These are phyloP conservation scores for Gnatocerus cornutus DNA, from an alignment of 2,888 invertebrate species.

Conservation along the genomic window DNA sequence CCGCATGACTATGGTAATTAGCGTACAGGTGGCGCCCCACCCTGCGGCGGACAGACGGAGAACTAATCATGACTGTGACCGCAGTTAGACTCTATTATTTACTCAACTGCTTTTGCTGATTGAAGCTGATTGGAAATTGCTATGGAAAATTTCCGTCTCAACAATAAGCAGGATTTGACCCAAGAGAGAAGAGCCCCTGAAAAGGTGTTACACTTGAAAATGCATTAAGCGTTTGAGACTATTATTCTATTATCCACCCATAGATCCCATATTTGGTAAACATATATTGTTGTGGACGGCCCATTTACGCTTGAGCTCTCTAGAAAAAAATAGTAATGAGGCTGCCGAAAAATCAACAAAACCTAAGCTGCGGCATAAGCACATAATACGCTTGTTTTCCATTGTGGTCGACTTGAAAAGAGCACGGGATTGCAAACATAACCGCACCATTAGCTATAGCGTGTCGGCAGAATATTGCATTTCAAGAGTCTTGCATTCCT, in stretches of 20 bases:
- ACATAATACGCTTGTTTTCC: constrained; percentile 64
- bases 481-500: constrained; percentile 66
- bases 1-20: constrained; percentile 72
- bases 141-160: constrained; percentile 20
- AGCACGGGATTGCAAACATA: constrained; percentile 61
- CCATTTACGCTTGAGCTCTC: constrained; percentile 33
- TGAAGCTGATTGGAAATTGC: constrained; percentile 55
- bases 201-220: constrained; percentile 48
- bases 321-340: constrained; percentile 49
- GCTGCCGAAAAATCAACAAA: constrained; percentile 40
- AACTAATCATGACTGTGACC: constrained; percentile 69
- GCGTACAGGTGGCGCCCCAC: constrained; percentile 70
- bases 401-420: constrained; percentile 67
- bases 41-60: constrained; percentile 61
- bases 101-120: constrained; percentile 67
- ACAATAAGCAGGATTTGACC: too few relatives aligned
- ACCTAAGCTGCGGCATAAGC: constrained; percentile 50
- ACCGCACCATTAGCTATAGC: constrained; percentile 51
- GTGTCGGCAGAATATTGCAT: constrained; percentile 65
- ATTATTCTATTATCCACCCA: constrained; percentile 48
- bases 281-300: constrained; percentile 43
- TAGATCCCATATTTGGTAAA: constrained; percentile 36
- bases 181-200: constrained; percentile 3
- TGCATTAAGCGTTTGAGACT: constrained; percentile 42
- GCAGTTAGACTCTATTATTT: constrained; percentile 70